phyloP scores from a whole-genome alignment of 2,888 invertebrate species.

The Kuschelorhynchus macadamiae region DNA sequence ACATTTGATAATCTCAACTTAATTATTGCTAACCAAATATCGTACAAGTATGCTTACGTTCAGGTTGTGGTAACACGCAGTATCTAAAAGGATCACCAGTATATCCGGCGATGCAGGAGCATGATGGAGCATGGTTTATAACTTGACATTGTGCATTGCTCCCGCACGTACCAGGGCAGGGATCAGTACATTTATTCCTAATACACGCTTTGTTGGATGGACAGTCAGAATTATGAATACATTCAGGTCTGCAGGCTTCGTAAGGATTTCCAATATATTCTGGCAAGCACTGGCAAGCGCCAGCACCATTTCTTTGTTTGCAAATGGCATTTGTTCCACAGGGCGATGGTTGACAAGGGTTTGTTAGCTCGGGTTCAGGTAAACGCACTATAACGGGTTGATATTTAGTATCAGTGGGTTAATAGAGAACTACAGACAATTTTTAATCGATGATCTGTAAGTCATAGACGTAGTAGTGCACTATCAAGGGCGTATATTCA shows the following conservation, averaged over 20 bases:
- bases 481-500: no score
- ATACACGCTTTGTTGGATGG: constrained; percentile 76
- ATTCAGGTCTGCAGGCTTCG: constrained; percentile 80
- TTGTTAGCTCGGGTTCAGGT: constrained; percentile 59
- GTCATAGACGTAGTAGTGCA: no score
- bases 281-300: constrained; percentile 79
- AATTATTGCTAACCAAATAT: no score
- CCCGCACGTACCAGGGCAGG: constrained; percentile 80
- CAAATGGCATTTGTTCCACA: constrained; percentile 80
- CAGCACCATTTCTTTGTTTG: constrained; percentile 79
- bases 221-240: constrained; percentile 77
- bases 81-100: constrained; percentile 78
- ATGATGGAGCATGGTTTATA: constrained; percentile 77
- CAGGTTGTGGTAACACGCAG: constrained; percentile 63
- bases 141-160: constrained; percentile 78
- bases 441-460: no score
- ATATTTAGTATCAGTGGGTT: not conserved
- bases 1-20: no score
- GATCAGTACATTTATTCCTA: constrained; percentile 78
- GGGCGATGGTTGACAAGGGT: constrained; percentile 80
- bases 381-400: constrained; percentile 50
- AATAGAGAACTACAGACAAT: not conserved
- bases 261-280: constrained; percentile 85
- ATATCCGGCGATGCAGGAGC: constrained; percentile 75
- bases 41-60: constrained; percentile 64